A percentile compares a stretch with the other conserved stretches of the same genome.
Conservation (phyloP, 2,888 invertebrate genomes). For the Odontomyia ornata region DNA sequence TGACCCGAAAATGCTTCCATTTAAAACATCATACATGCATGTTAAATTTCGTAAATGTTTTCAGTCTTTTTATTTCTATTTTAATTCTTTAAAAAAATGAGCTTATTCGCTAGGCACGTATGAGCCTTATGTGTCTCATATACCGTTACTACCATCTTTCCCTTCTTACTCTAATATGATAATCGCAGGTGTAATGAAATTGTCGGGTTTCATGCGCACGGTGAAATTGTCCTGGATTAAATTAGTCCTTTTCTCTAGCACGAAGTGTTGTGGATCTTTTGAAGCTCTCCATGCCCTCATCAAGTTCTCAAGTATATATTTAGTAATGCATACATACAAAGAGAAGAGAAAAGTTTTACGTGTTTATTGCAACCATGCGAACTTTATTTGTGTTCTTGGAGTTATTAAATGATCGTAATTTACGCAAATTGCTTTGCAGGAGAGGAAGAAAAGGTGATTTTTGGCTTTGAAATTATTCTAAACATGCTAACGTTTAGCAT, state of each 20-base stretch:
- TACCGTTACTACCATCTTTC: background rate
- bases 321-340: too few relatives aligned
- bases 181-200: conserved; percentile 17
- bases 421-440: background rate
- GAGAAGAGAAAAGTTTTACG: background rate
- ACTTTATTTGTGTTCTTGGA: background rate
- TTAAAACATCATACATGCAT: too few relatives aligned
- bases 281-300: background rate
- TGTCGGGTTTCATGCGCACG: background rate
- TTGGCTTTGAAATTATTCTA: background rate
- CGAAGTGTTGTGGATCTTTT: background rate
- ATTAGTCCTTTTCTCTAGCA: background rate
- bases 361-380: background rate
- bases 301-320: too few relatives aligned
- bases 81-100: too few relatives aligned
- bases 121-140: background rate
- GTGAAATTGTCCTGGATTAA: background rate
- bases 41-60: too few relatives aligned
- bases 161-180: background rate
- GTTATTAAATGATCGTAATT: background rate
- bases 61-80: too few relatives aligned
- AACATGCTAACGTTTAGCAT: background rate
- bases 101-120: too few relatives aligned
- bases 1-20: too few relatives aligned
- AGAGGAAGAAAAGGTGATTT: background rate